These are phyloP conservation scores for Catalaphyllia jardinei DNA, from an alignment of 64 coral and sea anemone genomes.

Conservation along the genomic window DNA sequence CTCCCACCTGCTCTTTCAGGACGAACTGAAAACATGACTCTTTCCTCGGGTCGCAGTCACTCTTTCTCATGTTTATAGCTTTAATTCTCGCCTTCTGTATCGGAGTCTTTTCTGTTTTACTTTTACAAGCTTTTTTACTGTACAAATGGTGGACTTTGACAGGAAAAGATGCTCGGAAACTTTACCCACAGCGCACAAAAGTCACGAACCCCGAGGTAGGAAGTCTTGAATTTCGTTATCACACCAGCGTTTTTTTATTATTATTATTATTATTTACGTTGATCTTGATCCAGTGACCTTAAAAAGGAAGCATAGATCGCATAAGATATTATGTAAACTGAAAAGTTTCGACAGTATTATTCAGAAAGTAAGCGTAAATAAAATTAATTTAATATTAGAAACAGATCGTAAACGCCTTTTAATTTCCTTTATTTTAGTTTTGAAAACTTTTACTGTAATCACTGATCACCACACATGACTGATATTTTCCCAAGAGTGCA, in stretches of 20 bases:
- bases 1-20: not conserved
- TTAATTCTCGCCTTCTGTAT: constrained; percentile 85
- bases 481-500: no score
- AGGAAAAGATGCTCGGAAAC: constrained; percentile 55
- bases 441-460: no score
- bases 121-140: constrained; percentile 77
- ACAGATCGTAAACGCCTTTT: no score
- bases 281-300: not conserved
- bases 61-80: constrained; percentile 73
- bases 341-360: not conserved
- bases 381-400: no score
- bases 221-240: not conserved
- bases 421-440: no score
- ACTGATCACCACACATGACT: no score
- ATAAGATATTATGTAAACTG: not conserved
- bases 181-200: constrained; percentile 65
- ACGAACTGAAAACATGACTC: constrained; percentile 2
- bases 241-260: not conserved
- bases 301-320: not conserved
- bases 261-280: not conserved
- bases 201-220: constrained; percentile 80
- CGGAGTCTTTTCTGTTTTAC: constrained; percentile 86
- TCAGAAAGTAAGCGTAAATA: not conserved
- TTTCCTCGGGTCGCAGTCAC: not conserved
- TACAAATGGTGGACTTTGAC: constrained; percentile 97